phyloP scores from a whole-genome alignment of 2,888 invertebrate genomes.

The Acrobasis consociella region DNA sequence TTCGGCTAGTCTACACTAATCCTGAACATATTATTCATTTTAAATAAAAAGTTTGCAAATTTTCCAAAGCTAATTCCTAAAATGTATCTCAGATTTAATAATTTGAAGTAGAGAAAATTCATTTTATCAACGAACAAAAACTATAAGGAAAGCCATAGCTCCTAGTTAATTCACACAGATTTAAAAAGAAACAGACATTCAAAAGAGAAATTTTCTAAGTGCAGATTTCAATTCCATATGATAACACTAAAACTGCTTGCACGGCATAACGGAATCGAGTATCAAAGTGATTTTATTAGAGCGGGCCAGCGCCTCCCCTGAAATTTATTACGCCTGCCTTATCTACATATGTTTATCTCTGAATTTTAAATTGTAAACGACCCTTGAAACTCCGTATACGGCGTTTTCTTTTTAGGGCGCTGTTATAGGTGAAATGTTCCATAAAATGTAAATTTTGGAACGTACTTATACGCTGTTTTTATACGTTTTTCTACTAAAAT shows the following conservation, averaged over 20 bases:
- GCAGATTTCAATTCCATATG: conserved; percentile 23
- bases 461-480: background rate
- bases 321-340: conserved; percentile 68
- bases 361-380: conserved; percentile 78
- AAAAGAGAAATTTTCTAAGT: background rate
- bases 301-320: conserved; percentile 48
- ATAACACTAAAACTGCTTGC: conserved; percentile 17
- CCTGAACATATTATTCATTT: too few species aligned
- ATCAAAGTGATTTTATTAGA: conserved; percentile 68
- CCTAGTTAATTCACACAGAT: background rate
- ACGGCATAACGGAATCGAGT: conserved; percentile 38
- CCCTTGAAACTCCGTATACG: conserved; percentile 45
- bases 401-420: conserved; percentile 19
- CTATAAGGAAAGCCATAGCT: too few species aligned
- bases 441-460: conserved; percentile 17
- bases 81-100: too few species aligned
- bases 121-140: too few species aligned
- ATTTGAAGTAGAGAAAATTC: too few species aligned
- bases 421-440: conserved; percentile 19
- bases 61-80: too few species aligned
- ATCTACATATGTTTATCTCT: conserved; percentile 76
- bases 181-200: background rate
- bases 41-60: too few species aligned
- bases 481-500: background rate
- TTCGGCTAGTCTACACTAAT: too few species aligned